Base-by-base conservation (phyloP, 2,113 vertebrate genomes). In the Cynopterus brachyotis region DNA sequence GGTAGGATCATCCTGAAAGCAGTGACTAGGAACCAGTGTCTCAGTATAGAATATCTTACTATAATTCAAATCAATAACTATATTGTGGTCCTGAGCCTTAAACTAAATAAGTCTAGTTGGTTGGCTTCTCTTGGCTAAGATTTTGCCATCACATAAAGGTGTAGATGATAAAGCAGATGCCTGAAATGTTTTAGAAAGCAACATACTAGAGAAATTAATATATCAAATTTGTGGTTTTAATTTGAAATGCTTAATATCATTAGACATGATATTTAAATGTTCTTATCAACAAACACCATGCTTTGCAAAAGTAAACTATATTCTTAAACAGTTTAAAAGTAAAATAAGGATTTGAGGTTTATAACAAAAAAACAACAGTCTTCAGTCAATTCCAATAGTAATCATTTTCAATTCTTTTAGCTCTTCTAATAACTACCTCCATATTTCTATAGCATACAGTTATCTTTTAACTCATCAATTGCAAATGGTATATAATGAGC, bases 171-270 rank as follows among this genome's bases (percentile, higher is more conserved):
- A 50, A 40, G 28, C 6, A 66, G 20, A 91, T 64, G 24, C 42
- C 70, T 96, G 86, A 93, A 72, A 96, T n/a, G 20, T 85, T 89
- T 84, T 78, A 70, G 86, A 47, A 85, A 86, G 73, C 60, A 73
- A 59, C 20, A 64, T 57, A 55, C 78, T 90, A 53, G 40, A 35
- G 42, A 78, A 84, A 57, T 84, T 69, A 83, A 32, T 42, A n/a
- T 72, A 86, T 64, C 64, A 40, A 85, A 73, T 67, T 60, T 72
- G 10, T 91, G 32, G 13, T 32, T 85, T 80, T 80, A 57, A 59
- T 72, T 89, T 57, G 57, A 72, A 90, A 80, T 94, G 35, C 64
- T 89, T 72, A 64, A 64, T 73, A 24, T 90, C 45, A 90, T 72
- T 93, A 72, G 35, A 70, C 19, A 32, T 73, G 7, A 32, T 69